These are phyloP conservation scores for Linurgus olivaceus DNA, from an alignment of 2,797 vertebrate species.

Conservation along the genomic window DNA sequence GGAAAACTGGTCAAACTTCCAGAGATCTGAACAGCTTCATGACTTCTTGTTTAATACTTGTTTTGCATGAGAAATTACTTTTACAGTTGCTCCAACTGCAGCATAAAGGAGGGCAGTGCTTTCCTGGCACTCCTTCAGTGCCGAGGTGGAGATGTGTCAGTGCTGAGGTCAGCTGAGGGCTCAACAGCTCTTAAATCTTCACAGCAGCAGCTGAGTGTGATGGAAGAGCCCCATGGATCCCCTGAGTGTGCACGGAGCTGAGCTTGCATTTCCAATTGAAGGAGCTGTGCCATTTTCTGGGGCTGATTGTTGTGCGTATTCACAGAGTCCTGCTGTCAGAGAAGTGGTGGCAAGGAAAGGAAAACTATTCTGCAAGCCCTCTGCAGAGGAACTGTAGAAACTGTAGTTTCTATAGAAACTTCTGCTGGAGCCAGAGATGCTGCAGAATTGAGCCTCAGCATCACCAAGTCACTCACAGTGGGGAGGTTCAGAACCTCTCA, in stretches of 20 bases:
- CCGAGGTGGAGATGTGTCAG: accelerated
- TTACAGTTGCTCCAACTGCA: background rate
- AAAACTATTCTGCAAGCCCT: background rate
- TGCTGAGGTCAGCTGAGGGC: background rate
- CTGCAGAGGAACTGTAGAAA: background rate
- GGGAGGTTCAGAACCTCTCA: background rate
- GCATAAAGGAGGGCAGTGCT: background rate
- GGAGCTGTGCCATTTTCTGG: background rate
- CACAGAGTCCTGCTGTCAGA: background rate
- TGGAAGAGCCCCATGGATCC: background rate
- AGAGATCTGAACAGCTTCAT: background rate
- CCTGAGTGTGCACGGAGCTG: background rate
- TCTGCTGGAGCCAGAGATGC: background rate
- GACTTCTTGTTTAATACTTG: background rate
- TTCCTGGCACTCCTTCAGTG: background rate
- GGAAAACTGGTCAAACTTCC: background rate
- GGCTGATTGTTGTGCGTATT: background rate
- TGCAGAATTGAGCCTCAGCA: background rate
- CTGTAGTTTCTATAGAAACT: background rate
- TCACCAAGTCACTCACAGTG: background rate
- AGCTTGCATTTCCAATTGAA: background rate
- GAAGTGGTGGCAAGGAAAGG: background rate
- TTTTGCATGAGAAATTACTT: background rate
- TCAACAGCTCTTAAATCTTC: background rate
- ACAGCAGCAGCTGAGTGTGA: background rate